Base-by-base conservation (phyloP, 2,888 invertebrate genomes). In the Dasysyrphus albostriatus region DNA sequence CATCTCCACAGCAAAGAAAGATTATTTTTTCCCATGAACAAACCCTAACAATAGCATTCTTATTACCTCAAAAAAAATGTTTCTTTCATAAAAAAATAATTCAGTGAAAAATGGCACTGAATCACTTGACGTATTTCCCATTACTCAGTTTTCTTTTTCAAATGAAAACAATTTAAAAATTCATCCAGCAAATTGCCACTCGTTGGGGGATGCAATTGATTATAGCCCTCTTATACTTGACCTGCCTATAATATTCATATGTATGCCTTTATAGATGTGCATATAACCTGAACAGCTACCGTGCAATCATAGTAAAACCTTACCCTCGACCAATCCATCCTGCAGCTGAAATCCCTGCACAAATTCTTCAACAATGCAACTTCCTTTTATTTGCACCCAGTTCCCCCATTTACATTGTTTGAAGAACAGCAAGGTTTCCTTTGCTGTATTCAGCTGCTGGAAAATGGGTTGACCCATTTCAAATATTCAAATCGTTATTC, bases 161-260 rank as follows among this genome's bases (percentile, higher is more conserved):
- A 77, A 77, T 59, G 63, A 70, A 72, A 51, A 70, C 78, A 63
- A 78, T 87, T 65, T 78, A 49, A 67, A 75, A 65, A 78, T 75
- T 83, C 87, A 87, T 70, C 75, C 65, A 82, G 58, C 82, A 87
- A 87, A 87, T 87, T 87, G 83, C 54, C 73, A 85, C 77, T 77
- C 61, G 69, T 61, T 59, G 54, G 51, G 51, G 47, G 32, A 16
- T 49, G 39, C 78, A 87, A 83, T 87, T 74, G 85, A 85, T 85
- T 81, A 69, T 58, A 59, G 10, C 14, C 24, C 49, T 69, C 58
- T 73, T 47, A 73, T 70, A 32, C 81, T 49, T 77, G 65, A 72
- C 70, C 54, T 56, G 59, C 54, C 54, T 7, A 51, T 51, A 24
- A 24, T 10, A 6, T 54, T 19, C 19, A 8, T 32, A 19, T 19